phyloP scores from a whole-genome alignment of 1,140 invertebrate species.

The Bombyx mandarina region DNA sequence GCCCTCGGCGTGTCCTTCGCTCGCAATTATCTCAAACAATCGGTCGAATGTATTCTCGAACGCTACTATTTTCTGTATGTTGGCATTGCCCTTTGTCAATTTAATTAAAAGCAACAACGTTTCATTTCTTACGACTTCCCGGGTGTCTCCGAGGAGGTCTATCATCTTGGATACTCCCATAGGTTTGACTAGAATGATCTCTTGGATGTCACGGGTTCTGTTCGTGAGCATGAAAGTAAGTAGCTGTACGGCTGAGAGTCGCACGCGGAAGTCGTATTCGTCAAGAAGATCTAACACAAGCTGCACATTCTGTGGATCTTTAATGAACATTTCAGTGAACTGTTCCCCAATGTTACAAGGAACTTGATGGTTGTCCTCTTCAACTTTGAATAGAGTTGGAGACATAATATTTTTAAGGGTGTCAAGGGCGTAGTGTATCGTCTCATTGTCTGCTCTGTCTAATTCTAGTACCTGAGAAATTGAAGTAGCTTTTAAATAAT shows the following conservation, averaged over 20 bases:
- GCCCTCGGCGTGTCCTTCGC: slow-evolving; percentile 95
- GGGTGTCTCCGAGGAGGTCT: slow-evolving; percentile 92
- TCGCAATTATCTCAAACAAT: slow-evolving; percentile 92
- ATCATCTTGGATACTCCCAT: slow-evolving; percentile 98
- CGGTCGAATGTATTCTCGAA: slow-evolving; percentile 99
- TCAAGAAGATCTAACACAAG: slow-evolving; percentile 91
- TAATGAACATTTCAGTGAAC: slow-evolving; percentile 99
- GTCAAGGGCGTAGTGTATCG: slow-evolving; percentile 92
- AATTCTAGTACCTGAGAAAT: slow-evolving; percentile 74
- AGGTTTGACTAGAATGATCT: slow-evolving; percentile 93
- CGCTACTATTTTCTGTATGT: slow-evolving; percentile 99
- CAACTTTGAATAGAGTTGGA: slow-evolving; percentile 86
- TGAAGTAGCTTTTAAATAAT: background rate
- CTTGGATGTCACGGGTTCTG: slow-evolving; percentile 93
- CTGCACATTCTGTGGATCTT: slow-evolving; percentile 89
- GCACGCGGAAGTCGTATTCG: slow-evolving; percentile 93
- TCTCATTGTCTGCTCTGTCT: slow-evolving; percentile 91
- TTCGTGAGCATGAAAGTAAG: slow-evolving; percentile 86
- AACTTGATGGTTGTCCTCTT: slow-evolving; percentile 76
- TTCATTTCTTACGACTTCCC: slow-evolving; percentile 98
- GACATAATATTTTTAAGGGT: slow-evolving; percentile 92
- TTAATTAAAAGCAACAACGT: slow-evolving; percentile 93
- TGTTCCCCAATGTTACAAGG: slow-evolving; percentile 87
- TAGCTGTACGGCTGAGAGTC: slow-evolving; percentile 90
- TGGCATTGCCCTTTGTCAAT: slow-evolving; percentile 95